These are phyloP conservation scores for Tolmerus cingulatus DNA, from an alignment of 2,888 invertebrate genomes.

Conservation along the genomic window DNA sequence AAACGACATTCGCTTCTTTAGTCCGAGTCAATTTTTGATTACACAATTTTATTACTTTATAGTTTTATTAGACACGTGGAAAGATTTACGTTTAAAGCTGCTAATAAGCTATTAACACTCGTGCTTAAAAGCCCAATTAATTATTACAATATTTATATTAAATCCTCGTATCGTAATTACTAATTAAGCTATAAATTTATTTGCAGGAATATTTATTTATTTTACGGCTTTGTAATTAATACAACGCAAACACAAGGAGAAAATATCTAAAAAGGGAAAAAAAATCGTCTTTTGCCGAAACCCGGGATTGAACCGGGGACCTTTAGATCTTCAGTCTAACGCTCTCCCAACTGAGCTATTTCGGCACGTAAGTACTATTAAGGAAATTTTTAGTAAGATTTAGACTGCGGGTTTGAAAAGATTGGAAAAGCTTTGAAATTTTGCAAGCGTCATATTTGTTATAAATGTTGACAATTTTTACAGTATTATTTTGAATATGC, in stretches of 20 bases:
- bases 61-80: neutral
- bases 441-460: no score
- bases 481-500: neutral
- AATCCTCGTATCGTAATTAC: neutral
- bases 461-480: no score
- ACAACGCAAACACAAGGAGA: neutral
- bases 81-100: neutral
- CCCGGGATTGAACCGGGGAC: constrained; percentile 79
- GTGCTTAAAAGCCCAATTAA: neutral
- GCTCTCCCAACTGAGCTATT: constrained; percentile 85
- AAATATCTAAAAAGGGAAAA: neutral
- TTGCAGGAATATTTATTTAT: neutral
- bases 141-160: neutral
- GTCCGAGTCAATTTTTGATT: neutral
- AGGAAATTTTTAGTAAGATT: neutral
- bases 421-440: no score
- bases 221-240: neutral
- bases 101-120: neutral
- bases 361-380: constrained; percentile 64
- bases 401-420: neutral
- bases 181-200: neutral
- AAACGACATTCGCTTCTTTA: neutral
- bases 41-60: neutral
- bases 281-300: constrained; percentile 67
- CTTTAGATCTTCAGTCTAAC: constrained; percentile 81